Base-by-base conservation (phyloP, 2,113 vertebrate genomes). In the Cygnus atratus region DNA sequence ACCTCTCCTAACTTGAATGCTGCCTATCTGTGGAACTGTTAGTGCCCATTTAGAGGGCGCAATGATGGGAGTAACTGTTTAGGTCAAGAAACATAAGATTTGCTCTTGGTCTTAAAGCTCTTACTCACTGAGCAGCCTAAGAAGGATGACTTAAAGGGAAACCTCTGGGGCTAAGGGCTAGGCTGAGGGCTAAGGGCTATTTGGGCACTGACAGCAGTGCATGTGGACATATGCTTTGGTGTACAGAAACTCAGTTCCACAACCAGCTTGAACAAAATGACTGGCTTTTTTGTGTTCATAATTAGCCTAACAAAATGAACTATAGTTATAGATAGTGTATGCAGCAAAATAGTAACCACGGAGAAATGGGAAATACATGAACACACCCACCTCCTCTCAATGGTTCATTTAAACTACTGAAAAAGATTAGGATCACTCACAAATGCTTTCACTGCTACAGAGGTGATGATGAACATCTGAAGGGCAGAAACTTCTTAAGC, bases 141-240 rank as follows among this genome's bases (percentile, higher is more conserved):
- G 62, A 54, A 67, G 33, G 25, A 43, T 9, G 39, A 13, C 39
- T 85, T n/a, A 17, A 24, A 71, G 16, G 6, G 29, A 50, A 70
- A 55, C 48, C 2, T 78, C 71, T 77, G 57, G 20, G 15, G 39
- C 65, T 65, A 67, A 59, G 17, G 18, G 20, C 46, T 31, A 26
- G 54, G 55, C 28, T 63, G 66, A 78, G 15, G 43, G 39, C 63
- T 82, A 43, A 37, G 21, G 28, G 31, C 10, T 75, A 17, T 16
- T 25, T 31, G 19, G 74, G 35, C 48, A 44, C 35, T 28, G 62
- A 44, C n/a, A 63, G n/a, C 37, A 71, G 28, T 25, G 46, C 1
- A 0, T 10, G 14, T 44, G 35, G 37, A 58, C 0, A 0, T 9
- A 13, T 55, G 43, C 22, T 67, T 26, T 78, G 39, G 52, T 52